These are phyloP conservation scores for Podocnemis expansa DNA, from an alignment of 2,113 vertebrate species.

Conservation along the genomic window DNA sequence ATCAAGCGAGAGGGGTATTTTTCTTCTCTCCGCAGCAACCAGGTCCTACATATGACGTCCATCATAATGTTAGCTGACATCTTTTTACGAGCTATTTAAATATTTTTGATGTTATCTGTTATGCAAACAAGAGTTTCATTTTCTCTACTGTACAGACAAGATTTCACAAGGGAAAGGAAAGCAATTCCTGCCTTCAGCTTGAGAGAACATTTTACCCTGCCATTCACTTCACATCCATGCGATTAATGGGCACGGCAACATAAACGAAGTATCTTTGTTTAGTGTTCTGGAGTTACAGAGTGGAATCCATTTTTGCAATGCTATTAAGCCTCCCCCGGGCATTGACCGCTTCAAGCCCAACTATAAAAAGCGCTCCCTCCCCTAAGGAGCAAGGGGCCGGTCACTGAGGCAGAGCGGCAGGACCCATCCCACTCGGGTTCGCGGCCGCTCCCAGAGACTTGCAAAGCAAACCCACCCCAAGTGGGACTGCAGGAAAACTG, in stretches of 20 bases:
- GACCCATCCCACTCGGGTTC: not conserved
- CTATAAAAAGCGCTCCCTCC: not conserved
- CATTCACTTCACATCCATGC: not conserved
- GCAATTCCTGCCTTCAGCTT: not conserved
- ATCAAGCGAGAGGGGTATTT: not conserved
- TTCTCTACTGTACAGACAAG: not conserved
- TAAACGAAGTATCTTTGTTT: not conserved
- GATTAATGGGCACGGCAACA: not conserved
- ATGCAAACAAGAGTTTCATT: not conserved
- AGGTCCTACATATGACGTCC: rapidly evolving
- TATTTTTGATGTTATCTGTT: rapidly evolving
- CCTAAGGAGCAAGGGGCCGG: not conserved
- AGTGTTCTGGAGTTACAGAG: not conserved
- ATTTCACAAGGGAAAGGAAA: not conserved
- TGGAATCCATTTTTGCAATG: not conserved
- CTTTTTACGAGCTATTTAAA: not conserved
- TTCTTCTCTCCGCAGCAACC: not conserved
- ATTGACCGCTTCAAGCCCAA: not conserved
- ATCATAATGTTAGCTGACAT: not conserved
- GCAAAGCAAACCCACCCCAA: not conserved
- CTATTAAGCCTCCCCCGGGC: not conserved
- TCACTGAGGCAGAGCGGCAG: too few relatives aligned
- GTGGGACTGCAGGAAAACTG: not conserved
- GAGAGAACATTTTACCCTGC: not conserved
- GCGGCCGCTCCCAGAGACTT: not conserved